Percentiles rank a stretch among this genome's conserved stretches.
phyloP scores from a whole-genome alignment of 1,140 invertebrate species.

The Delia radicum region DNA sequence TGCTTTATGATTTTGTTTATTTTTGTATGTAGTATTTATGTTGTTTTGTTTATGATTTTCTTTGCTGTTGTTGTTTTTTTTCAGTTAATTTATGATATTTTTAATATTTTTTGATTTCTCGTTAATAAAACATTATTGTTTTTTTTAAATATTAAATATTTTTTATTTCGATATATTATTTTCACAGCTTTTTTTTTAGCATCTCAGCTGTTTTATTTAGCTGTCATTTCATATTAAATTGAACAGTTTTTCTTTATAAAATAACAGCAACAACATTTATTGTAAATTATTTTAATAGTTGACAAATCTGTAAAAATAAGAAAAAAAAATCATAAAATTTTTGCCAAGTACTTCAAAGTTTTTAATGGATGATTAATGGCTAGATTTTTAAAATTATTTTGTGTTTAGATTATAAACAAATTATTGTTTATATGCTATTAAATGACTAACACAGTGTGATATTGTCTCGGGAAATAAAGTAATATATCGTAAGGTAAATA shows the following conservation, averaged over 20 bases:
- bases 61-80: neutral
- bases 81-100: neutral
- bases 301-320: neutral
- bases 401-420: neutral
- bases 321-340: neutral
- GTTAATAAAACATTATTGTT: neutral
- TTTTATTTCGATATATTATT: neutral
- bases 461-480: no score
- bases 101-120: slow-evolving; percentile 12
- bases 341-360: neutral
- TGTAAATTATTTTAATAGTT: neutral
- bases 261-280: neutral
- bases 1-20: slow-evolving; percentile 1
- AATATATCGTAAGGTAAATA: no score
- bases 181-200: neutral
- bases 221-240: slow-evolving; percentile 1
- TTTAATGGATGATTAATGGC: neutral
- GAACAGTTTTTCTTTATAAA: neutral
- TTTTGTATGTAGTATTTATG: neutral
- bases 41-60: neutral
- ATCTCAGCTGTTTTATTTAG: slow-evolving; percentile 11
- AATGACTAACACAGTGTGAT: no score
- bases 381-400: neutral
- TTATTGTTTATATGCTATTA: no score
- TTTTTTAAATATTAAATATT: neutral